A percentile compares a stretch with the other conserved stretches of the same genome.
phyloP scores from a whole-genome alignment of 2,888 invertebrate species.

The Macaria liturata region DNA sequence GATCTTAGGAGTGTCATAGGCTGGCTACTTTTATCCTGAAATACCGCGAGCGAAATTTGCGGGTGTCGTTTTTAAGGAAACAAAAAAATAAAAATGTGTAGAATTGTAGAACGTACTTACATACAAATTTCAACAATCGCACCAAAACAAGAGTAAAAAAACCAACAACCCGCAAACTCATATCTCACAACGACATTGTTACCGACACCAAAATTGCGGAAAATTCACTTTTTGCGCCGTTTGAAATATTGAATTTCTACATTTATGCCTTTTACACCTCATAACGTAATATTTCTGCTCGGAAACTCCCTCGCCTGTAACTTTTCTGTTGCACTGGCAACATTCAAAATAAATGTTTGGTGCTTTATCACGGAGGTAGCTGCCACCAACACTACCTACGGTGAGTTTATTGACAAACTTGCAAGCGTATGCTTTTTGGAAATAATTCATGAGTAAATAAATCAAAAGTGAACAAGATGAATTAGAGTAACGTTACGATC shows the following conservation, averaged over 20 bases:
- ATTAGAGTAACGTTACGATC: no score
- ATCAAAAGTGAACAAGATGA: no score
- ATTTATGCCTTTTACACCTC: conserved; percentile 82
- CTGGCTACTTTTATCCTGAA: no score
- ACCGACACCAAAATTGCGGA: conserved; percentile 63
- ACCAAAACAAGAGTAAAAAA: conserved; percentile 5
- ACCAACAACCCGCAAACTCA: conserved; percentile 36
- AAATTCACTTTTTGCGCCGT: conserved; percentile 65
- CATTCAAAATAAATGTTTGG: conserved; percentile 81
- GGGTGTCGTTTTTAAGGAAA: no score
- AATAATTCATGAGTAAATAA: conserved; percentile 7
- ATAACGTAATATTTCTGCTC: conserved; percentile 81
- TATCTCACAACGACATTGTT: conserved; percentile 59
- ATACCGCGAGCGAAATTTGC: no score
- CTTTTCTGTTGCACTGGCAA: conserved; percentile 75
- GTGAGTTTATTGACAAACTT: conserved; percentile 42
- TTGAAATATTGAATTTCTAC: conserved; percentile 82
- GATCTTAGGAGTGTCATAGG: no score
- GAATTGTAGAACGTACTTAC: no score
- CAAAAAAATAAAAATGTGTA: no score
- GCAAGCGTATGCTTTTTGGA: conserved; percentile 31
- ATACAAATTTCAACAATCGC: neutral
- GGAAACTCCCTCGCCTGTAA: conserved; percentile 65
- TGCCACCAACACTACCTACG: conserved; percentile 40
- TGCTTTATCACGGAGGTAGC: conserved; percentile 69